Evolutionary conservation across 2,888 invertebrate species (phyloP).

Genomic region (Cyrtodaria siliqua): DNA sequence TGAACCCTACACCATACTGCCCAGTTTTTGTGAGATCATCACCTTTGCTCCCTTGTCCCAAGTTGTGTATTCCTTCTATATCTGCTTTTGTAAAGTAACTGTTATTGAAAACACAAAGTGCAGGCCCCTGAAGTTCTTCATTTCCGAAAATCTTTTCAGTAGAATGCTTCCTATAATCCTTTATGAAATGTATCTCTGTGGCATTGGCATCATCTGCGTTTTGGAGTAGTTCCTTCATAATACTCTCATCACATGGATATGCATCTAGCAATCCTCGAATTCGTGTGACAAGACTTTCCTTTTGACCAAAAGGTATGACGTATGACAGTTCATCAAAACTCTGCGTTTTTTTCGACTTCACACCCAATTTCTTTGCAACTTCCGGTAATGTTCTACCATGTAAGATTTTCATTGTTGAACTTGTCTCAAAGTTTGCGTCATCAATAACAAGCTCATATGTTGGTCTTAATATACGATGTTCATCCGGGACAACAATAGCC

Average conservation of each 20-base stretch:
- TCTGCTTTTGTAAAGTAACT: conserved; percentile 69
- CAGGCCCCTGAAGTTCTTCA: conserved; percentile 70
- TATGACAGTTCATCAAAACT: conserved; percentile 29
- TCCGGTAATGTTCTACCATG: conserved; percentile 66
- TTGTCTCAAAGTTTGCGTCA: conserved; percentile 68
- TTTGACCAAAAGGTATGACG: conserved; percentile 80
- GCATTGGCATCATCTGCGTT: conserved; percentile 83
- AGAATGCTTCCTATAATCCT: conserved; percentile 71
- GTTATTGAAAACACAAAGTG: conserved; percentile 76
- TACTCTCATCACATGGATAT: conserved; percentile 80
- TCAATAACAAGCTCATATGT: conserved; percentile 72
- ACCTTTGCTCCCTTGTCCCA: conserved; percentile 75
- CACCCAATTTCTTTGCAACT: conserved; percentile 73
- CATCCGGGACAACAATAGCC: conserved; percentile 70
- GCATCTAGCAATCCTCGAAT: conserved; percentile 77
- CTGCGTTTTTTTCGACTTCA: conserved; percentile 53
- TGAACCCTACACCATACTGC: conserved; percentile 80
- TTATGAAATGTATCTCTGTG: conserved; percentile 80
- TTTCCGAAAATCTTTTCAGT: neutral
- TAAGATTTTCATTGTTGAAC: conserved; percentile 53
- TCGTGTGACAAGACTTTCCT: conserved; percentile 78
- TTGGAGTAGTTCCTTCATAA: conserved; percentile 83
- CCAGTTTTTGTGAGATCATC: conserved; percentile 76
- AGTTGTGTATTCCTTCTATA: conserved; percentile 72
- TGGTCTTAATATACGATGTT: conserved; percentile 59